Percentiles rank a stretch among this genome's conserved stretches.
Conservation (phyloP, 2,888 invertebrate genomes). For the Dynastes maya region DNA sequence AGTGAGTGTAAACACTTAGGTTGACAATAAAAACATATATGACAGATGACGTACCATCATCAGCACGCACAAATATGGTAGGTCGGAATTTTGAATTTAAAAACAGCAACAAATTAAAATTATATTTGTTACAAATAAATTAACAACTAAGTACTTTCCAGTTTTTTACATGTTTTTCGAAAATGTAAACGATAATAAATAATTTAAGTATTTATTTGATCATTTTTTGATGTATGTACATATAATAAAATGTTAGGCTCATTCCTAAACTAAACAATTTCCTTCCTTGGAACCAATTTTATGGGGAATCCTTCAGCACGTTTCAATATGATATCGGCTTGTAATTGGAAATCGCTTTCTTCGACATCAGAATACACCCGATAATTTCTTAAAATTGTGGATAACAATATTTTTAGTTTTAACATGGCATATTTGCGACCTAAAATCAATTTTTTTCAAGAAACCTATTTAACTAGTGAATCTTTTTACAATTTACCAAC, state of each 20-base stretch:
- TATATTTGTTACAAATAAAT: no score
- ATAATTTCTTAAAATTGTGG: slow-evolving; percentile 82
- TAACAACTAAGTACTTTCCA: no score
- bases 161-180: no score
- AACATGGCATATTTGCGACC: slow-evolving; percentile 87
- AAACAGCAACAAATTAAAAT: no score
- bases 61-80: neutral
- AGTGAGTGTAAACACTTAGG: slow-evolving; percentile 19
- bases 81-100: neutral
- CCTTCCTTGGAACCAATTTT: slow-evolving; percentile 78
- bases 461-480: slow-evolving; percentile 1
- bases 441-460: slow-evolving; percentile 60
- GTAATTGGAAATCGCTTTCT: slow-evolving; percentile 79
- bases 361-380: slow-evolving; percentile 76
- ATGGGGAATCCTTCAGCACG: slow-evolving; percentile 83
- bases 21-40: slow-evolving; percentile 31
- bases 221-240: no score
- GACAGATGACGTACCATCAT: slow-evolving; percentile 7
- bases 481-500: slow-evolving; percentile 72
- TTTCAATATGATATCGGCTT: slow-evolving; percentile 83
- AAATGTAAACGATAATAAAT: no score
- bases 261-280: neutral
- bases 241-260: no score
- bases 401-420: slow-evolving; percentile 82
- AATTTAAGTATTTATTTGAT: no score